A percentile compares a stretch with the other conserved stretches of the same genome.
Conservation (phyloP, 2,888 invertebrate species). For the Melanophora roralis region DNA sequence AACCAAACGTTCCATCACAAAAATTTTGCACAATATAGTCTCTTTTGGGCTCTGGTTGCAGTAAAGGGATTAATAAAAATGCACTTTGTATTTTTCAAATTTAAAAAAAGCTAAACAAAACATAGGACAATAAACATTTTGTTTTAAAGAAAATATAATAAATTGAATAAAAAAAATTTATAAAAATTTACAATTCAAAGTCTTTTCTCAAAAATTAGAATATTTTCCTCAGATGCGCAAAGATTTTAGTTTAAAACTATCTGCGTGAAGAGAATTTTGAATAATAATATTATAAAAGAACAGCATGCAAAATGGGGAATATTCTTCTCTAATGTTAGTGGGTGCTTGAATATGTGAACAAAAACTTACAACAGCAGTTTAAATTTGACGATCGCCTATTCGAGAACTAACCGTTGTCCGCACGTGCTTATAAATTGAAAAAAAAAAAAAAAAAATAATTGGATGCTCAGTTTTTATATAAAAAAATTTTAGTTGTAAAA, state of each 20-base stretch:
- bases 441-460: neutral
- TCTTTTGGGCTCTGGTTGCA: constrained; percentile 1
- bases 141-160: constrained; percentile 23
- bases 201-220: constrained; percentile 21
- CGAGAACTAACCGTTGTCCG: constrained; percentile 74
- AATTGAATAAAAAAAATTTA: constrained; percentile 16
- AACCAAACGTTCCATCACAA: no score
- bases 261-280: constrained; percentile 54
- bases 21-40: neutral
- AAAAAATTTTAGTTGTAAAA: neutral
- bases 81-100: constrained; percentile 11
- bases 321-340: constrained; percentile 16
- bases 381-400: constrained; percentile 74
- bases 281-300: neutral
- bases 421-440: constrained; percentile 34
- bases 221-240: constrained; percentile 38
- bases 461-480: no score
- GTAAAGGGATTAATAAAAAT: constrained; percentile 29
- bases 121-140: constrained; percentile 27
- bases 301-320: neutral
- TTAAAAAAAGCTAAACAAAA: neutral
- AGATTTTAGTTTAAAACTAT: constrained; percentile 35
- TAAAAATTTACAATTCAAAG: constrained; percentile 15
- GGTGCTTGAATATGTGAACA: constrained; percentile 22
- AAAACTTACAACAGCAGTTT: constrained; percentile 68